These are phyloP conservation scores for Zele albiditarsus DNA, from an alignment of 2,888 invertebrate species.

Conservation along the genomic window DNA sequence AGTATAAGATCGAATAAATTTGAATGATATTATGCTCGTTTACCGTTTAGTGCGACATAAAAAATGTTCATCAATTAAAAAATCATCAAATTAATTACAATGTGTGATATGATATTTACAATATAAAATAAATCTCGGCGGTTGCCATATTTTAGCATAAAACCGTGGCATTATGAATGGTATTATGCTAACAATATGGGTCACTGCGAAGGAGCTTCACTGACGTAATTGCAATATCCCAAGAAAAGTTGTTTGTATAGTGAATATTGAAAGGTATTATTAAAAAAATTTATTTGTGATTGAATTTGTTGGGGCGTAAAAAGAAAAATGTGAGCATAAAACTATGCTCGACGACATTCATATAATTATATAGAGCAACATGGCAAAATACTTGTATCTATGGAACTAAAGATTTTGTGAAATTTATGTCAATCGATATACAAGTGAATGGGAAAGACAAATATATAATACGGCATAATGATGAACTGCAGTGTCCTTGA, in stretches of 20 bases:
- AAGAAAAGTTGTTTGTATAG: not conserved
- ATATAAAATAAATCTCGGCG: constrained; percentile 41
- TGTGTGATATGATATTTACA: not conserved
- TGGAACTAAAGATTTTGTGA: not conserved
- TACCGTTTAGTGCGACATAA: constrained; percentile 56
- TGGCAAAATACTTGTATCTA: not conserved
- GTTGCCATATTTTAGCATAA: constrained; percentile 67
- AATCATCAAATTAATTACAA: not conserved
- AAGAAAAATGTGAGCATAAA: not conserved
- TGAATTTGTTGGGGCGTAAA: too few species aligned
- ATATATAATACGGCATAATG: constrained; percentile 77
- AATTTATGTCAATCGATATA: constrained; percentile 70
- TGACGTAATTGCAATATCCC: not conserved
- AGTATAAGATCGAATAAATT: constrained; percentile 61
- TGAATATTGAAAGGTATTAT: not conserved
- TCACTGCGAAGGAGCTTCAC: constrained; percentile 50
- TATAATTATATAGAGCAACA: not conserved
- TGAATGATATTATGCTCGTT: constrained; percentile 67
- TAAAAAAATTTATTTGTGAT: not conserved
- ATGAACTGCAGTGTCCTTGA: constrained; percentile 87
- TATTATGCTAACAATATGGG: constrained; percentile 67
- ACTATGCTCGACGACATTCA: not conserved
- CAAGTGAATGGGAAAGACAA: constrained; percentile 70
- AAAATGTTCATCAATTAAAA: constrained; percentile 23
- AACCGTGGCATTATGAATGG: constrained; percentile 55